Evolutionary conservation across 2,888 invertebrate species (phyloP).

Genomic region (Aromia moschata): DNA sequence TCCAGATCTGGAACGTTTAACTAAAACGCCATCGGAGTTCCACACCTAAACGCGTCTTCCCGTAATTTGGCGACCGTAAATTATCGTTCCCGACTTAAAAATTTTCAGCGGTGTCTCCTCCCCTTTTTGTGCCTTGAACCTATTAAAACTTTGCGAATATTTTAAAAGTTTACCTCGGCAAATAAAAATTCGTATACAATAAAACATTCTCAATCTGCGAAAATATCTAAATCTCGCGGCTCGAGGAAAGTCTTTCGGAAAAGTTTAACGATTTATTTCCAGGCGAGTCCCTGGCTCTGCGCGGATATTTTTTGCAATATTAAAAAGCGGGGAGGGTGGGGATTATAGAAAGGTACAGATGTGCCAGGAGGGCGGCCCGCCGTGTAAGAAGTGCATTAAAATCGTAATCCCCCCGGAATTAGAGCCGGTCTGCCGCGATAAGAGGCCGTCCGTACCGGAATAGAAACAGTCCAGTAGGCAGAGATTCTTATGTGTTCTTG

Average conservation of each 20-base stretch:
- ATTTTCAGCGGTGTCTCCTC: not conserved
- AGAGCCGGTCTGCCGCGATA: conserved; percentile 41
- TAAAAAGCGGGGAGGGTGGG: too few relatives aligned
- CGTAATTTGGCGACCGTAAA: conserved; percentile 1
- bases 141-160: conserved; percentile 23
- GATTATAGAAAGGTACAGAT: conserved; percentile 45
- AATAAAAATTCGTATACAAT: conserved; percentile 31
- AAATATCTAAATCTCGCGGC: conserved; percentile 38
- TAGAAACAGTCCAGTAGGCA: conserved; percentile 4
- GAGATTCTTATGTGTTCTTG: too few relatives aligned
- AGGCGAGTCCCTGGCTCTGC: conserved; percentile 42
- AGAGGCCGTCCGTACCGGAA: conserved; percentile 21
- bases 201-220: conserved; percentile 36
- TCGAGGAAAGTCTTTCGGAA: conserved; percentile 24
- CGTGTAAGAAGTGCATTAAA: conserved; percentile 45
- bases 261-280: conserved; percentile 46
- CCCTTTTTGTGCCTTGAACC: conserved; percentile 11
- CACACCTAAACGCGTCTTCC: not conserved
- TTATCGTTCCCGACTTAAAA: conserved; percentile 6
- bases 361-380: conserved; percentile 39
- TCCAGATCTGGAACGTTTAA: not conserved
- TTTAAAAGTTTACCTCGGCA: conserved; percentile 27
- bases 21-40: not conserved
- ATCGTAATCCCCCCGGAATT: conserved; percentile 44
- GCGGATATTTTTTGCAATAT: conserved; percentile 43